Base-by-base conservation (phyloP, 2,797 vertebrate species). In the Muscicapa comitata region DNA sequence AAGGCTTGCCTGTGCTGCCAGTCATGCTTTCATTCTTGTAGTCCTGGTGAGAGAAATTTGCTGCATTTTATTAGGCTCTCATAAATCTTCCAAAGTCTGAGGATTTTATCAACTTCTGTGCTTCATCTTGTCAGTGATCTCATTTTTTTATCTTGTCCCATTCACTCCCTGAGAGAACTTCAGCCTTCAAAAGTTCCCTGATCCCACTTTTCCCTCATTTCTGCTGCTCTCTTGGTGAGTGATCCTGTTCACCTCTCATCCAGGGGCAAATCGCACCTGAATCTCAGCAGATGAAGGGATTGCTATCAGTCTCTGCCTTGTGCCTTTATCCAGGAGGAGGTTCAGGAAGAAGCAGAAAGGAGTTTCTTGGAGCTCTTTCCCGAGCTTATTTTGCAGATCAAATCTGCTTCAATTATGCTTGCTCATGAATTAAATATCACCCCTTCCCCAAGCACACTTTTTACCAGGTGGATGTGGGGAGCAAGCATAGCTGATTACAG, bases 121-220 rank as follows among this genome's bases (percentile, higher is more conserved):
- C 57, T 89, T 91, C 53, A 50, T 83, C 85, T 71, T 77, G 57
- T 90, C 65, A 57, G 57, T 80, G 75, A 89, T 77, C n/a, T 88
- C 40, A 50, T 40, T 53, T 40, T 94, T 93, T 93, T 50, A 86
- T 94, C 62, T 87, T 8, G 1, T 40, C 59, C 61, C 33, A 37
- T 66, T 86, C 84, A 59, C 62, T 55, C 9, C 0, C 84, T 45
- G 53, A 71, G 54, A 93, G 65, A 90, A 80, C 47, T 79, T 58
- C 80, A 85, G 74, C 48, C 67, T 89, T 63, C 67, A 35, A 66
- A 82, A 79, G 42, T 35, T 31, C 67, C 68, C 48, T 3, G 10
- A 47, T 85, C 33, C 29, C 43, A 42, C 23, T 45, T 84, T 62
- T 43, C 65, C 40, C 3, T 5, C 2, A 7, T 59, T 51, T 53